Evolutionary conservation across 2,113 vertebrate species (phyloP), one percentile per base, ranked within the genome.

Genomic region (Hemicordylus capensis): DNA sequence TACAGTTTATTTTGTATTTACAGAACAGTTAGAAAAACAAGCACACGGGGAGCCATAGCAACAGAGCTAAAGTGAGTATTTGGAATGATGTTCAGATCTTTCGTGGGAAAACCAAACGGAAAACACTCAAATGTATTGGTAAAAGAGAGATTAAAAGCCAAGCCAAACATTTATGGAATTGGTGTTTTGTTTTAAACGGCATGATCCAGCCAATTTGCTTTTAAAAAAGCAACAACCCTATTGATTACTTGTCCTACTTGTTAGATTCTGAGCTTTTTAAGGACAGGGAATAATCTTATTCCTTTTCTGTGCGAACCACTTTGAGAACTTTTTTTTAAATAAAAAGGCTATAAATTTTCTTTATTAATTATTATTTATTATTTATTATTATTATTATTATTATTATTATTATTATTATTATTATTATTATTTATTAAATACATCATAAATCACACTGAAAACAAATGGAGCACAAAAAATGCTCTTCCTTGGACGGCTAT

Each of bases 1-100:
- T 93, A 85, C 34, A 1, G 76, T 88, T 93, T 92, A 87, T 79
- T 95, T 89, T 67, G 24, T 88, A 66, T 89, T 89, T 90, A 87
- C 20, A 86, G 78, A 31, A 15, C 51, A 63, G 19, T 84, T 84
- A 89, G 1, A 44, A 73, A 94, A 93, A 90, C 54, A 91, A 84
- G 34, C 88, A 93, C 83, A n/a, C 37, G 5, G 81, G 93, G 88
- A 94, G 84, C 88, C 89, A 90, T 81, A 88, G 88, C 82, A 93
- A 92, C 88, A 80, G 72, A 2, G 0, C 56, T 85, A 85, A 79
- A 90, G 37, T 83, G 87, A 88, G 92, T 72, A 85, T 92, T 87
- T 86, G 82, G 77, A 92, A 91, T 87, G 76, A 85, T 69, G 51
- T 66, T 83, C 74, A 84, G 89, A 81, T 89, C 84, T 69, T 91